Evolutionary conservation across 1,140 invertebrate species (phyloP), one percentile per base, ranked within the genome.

Genomic region (Hylyphantes graminicola): DNA sequence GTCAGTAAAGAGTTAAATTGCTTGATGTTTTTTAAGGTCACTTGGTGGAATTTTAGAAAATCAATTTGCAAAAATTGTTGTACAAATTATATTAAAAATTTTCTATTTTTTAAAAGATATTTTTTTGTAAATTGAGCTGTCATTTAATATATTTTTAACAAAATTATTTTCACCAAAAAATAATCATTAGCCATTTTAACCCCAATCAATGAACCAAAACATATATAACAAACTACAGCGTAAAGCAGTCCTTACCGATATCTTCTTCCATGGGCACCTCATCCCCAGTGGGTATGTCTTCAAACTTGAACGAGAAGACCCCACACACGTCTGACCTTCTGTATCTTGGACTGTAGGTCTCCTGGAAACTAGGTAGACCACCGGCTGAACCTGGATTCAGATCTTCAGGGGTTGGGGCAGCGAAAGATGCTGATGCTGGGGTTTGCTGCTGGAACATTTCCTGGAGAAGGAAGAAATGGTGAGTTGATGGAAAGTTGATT

Each of bases 361-460:
- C 95, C 91, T 95, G 94, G 90, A 95, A 96, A 90, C 94, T 95
- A 70, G 94, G 94, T 83, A 96, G 89, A 15, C 21, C 50, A 9
- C 59, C 35, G 35, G 63, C 48, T 13, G 80, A 75, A 7, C 70
- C 59, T 12, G 81, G 81, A 17, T 70, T 67, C 17, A 83, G 17
- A 4, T 83, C 81, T 68, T 83, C 81, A 15, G 79, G 73, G 7
- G 68, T 73, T 48, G 68, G 19, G 10, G 54, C 21, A n/a, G 48
- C 59, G 19, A 83, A 77, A 5, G 48, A 17, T 10, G 17, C n/a
- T 12, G 57, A 15, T 61, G 2, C 57, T 35, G 35, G 35, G 11
- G 74, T 63, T 10, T 50, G 61, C 15, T 74, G 82, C 15, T 77
- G 73, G 64, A 85, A 85, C 82, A 85, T 85, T 48, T 85, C 82